A percentile compares a stretch with the other conserved stretches of the same genome.
Evolutionary conservation across 1,140 invertebrate genomes (phyloP).

Genomic region (Bombyx mandarina): DNA sequence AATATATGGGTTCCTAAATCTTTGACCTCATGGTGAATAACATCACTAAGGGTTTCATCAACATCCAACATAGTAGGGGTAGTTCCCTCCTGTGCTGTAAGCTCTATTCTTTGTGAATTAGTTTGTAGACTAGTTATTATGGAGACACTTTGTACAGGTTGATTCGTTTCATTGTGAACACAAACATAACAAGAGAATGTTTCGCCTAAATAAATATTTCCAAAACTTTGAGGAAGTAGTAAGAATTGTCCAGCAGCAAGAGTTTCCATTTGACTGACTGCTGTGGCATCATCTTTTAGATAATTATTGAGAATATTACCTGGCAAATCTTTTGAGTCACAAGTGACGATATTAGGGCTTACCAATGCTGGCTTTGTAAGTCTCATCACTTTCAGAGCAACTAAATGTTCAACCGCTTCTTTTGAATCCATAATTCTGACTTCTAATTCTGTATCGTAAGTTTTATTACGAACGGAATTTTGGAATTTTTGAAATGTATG

Average conservation of each 20-base stretch:
- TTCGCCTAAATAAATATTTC: constrained; percentile 88
- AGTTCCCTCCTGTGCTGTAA: constrained; percentile 76
- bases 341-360: constrained; percentile 83
- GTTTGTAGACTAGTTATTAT: constrained; percentile 95
- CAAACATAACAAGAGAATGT: constrained; percentile 98
- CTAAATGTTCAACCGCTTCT: constrained; percentile 62
- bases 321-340: constrained; percentile 88
- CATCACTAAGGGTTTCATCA: constrained; percentile 92
- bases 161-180: constrained; percentile 94
- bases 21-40: constrained; percentile 98
- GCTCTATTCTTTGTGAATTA: constrained; percentile 85
- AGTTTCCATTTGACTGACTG: constrained; percentile 84
- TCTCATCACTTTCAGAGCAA: constrained; percentile 87
- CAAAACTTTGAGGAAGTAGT: constrained; percentile 95
- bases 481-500: not conserved
- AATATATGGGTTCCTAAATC: constrained; percentile 98
- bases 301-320: constrained; percentile 84
- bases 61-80: constrained; percentile 79
- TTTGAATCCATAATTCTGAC: constrained; percentile 52
- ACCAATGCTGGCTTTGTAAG: constrained; percentile 89
- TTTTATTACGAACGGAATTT: too few relatives aligned
- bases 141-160: constrained; percentile 84
- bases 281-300: constrained; percentile 82
- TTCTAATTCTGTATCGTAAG: too few relatives aligned
- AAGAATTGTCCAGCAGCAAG: constrained; percentile 90